Base-by-base conservation (phyloP, 2,888 invertebrate genomes). In the Thereva nobilitata region DNA sequence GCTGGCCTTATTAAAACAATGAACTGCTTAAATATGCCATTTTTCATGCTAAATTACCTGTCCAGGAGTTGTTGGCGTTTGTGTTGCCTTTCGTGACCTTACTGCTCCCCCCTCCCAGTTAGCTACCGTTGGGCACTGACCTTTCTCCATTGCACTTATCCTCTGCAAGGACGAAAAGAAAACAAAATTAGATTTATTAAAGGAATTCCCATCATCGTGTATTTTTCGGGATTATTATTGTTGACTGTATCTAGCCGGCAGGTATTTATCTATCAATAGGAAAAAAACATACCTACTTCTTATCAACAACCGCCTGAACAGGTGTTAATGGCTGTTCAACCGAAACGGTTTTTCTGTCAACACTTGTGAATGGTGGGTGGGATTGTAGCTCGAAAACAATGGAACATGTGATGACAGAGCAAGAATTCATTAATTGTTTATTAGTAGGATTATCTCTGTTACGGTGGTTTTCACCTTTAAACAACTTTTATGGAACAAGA, bases 51-150 rank as follows among this genome's bases (percentile, higher is more conserved):
- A 41, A 61, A 61, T 73, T 72, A 81, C 81, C 76, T 81, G 80
- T 59, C 81, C 81, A 4, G 81, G 81, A 40, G 81, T 81, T 57
- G 81, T 80, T 68, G 80, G 79, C 40, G 80, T 80, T 75, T 79
- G 80, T 68, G 81, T 79, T 67, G 80, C 84, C 76, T 86, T 87
- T 66, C 87, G 83, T 74, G 87, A 86, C 42, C 87, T 79, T 37
- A 86, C 86, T 4, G 85, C 86, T 52, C 84, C 84, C 4, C 86
- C 84, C 70, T 86, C 87, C 86, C 86, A 87, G n/a, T 86, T 86
- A 0, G 87, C 86, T 44, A 87, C 84, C n/a, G 86, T 86, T 72
- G 86, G 85, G 74, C 86, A 87, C 64, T 87, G 86, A 49, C 86
- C 86, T 75, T 87, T 87, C 74, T 89, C 88, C 74, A 87, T 82